A percentile compares a stretch with the other conserved stretches of the same genome.
Conservation (phyloP, 2,113 vertebrate genomes). For the Xenopus laevis region DNA sequence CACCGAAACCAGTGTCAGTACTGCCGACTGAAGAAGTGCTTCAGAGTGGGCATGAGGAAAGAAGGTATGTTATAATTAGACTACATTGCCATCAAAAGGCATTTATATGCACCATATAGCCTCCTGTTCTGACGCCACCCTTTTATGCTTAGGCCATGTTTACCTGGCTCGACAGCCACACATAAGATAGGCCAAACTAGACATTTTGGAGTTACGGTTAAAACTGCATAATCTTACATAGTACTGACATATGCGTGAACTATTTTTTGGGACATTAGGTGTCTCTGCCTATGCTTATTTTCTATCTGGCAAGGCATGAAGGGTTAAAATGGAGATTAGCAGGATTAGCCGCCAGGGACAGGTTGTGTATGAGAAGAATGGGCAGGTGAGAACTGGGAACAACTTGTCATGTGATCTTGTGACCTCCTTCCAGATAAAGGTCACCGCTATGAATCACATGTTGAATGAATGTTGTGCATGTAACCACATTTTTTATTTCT, state of each 20-base stretch:
- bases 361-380: conserved; percentile 4
- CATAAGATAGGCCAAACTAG: no score
- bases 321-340: background rate
- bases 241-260: no score
- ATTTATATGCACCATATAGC: no score
- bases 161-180: no score
- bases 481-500: background rate
- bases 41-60: conserved; percentile 93
- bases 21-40: conserved; percentile 94
- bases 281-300: no score
- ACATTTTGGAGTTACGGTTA: no score
- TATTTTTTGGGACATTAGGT: no score
- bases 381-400: conserved; percentile 20
- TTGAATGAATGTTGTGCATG: background rate
- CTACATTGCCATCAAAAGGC: no score
- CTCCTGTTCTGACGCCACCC: no score
- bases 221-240: no score
- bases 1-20: conserved; percentile 97
- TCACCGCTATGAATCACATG: conserved; percentile 16
- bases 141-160: no score
- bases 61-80: conserved; percentile 71
- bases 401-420: conserved; percentile 24
- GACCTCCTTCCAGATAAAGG: conserved; percentile 30
- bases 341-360: background rate
- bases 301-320: background rate